Evolutionary conservation across 1,140 invertebrate species (phyloP).

Genomic region (Danaus melanippus): DNA sequence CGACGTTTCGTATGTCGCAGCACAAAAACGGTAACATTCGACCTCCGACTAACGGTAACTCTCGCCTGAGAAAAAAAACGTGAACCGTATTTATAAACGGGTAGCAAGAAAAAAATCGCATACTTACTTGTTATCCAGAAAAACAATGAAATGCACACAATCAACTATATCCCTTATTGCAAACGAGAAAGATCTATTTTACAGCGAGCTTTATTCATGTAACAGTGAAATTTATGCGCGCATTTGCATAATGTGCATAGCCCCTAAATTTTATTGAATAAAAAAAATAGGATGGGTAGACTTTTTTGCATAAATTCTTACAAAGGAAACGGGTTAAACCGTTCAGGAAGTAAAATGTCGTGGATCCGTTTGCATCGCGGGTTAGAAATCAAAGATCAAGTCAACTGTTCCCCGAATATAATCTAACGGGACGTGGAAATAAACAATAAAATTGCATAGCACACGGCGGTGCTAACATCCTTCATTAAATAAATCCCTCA

Average conservation of each 20-base stretch:
- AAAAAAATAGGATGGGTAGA: constrained; percentile 73
- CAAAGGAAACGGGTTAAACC: constrained; percentile 70
- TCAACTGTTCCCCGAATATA: constrained; percentile 17
- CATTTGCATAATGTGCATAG: constrained; percentile 73
- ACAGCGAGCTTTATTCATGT: constrained; percentile 22
- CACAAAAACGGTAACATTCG: constrained; percentile 48
- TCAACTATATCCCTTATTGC: constrained; percentile 30
- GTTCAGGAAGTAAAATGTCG: constrained; percentile 66
- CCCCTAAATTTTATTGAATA: constrained; percentile 72
- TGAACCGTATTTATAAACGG: constrained; percentile 50
- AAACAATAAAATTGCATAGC: constrained; percentile 31
- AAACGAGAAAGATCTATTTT: constrained; percentile 14
- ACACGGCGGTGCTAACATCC: constrained; percentile 26
- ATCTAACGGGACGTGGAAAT: constrained; percentile 18
- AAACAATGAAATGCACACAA: constrained; percentile 27
- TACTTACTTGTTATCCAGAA: constrained; percentile 53
- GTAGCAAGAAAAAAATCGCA: constrained; percentile 56
- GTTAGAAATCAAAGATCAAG: constrained; percentile 41
- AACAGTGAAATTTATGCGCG: constrained; percentile 69
- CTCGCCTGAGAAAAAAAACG: constrained; percentile 64
- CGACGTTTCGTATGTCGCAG: constrained; percentile 62
- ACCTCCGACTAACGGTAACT: constrained; percentile 55
- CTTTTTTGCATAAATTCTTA: constrained; percentile 73
- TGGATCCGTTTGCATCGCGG: constrained; percentile 45
- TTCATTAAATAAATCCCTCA: constrained; percentile 37